Evolutionary conservation across 1,140 invertebrate genomes (phyloP), one percentile per base, ranked within the genome.

Genomic region (Aphelenchoides besseyi): DNA sequence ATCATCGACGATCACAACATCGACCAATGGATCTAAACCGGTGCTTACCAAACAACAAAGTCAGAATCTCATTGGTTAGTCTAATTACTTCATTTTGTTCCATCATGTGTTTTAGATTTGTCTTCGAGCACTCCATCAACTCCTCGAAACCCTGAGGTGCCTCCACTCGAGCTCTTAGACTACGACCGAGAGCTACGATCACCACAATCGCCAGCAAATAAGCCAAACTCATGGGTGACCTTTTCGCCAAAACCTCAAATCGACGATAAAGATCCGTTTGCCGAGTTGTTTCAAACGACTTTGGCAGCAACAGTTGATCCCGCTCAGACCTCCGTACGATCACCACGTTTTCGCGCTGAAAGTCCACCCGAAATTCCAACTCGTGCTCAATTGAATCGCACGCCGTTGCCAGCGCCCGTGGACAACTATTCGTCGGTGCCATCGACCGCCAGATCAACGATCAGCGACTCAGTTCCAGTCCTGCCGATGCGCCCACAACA

Each of bases 251-350:
- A 8, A 63, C 5, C 8, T 8, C 8, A 63, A 12, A 8, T 35
- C 32, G 8, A 64, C 8, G 8, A n/a, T 28, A n/a, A 67, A 5
- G 64, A 67, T 67, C 64, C 64, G 2, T 67, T 67, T 62, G 64
- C 64, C 35, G 64, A 67, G 32, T 62, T 67, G 2, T 67, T 67
- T 35, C 64, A 35, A 2, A 57, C 57, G 28, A 28, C 64, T 2
- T 26, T 67, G 3, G 18, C 28, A 2, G 35, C 64, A 48, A 48
- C 41, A 23, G 41, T 48, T 23, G 41, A 48, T 48, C 41, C 41
- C 12, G 41, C 23, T 23, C 12, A 48, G 41, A n/a, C n/a, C n/a
- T 48, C 41, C 12, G 41, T 23, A 12, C 41, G 41, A 23, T 48
- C 41, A 23, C 41, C 41, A 23, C 41, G 41, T 23, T 48, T 48